phyloP scores from a whole-genome alignment of 1,140 invertebrate genomes.

The Bicyclus anynana region DNA sequence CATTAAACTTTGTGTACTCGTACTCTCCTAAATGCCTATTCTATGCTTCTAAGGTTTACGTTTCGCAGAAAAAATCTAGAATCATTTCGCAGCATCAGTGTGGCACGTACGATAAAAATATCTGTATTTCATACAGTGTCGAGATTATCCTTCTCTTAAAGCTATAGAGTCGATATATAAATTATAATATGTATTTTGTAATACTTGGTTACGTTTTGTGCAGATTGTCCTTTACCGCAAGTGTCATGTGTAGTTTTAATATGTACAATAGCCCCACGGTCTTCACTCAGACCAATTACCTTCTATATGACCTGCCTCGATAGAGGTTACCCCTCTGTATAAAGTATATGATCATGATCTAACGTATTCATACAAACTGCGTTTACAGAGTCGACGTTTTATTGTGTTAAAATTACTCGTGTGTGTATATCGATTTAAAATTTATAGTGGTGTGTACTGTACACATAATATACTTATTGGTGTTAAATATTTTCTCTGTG shows the following conservation, averaged over 20 bases:
- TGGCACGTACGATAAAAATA: constrained; percentile 55
- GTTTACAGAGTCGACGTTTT: too few species aligned
- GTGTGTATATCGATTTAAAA: too few species aligned
- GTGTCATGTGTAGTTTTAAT: constrained; percentile 7
- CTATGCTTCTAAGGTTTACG: constrained; percentile 15
- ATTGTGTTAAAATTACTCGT: too few species aligned
- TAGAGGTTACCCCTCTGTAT: too few species aligned
- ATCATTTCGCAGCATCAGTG: constrained; percentile 32
- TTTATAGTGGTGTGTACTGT: too few species aligned
- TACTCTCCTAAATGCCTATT: constrained; percentile 11
- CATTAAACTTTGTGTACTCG: constrained; percentile 6
- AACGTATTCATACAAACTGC: too few species aligned
- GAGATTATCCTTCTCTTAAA: constrained; percentile 62
- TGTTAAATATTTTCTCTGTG: too few species aligned
- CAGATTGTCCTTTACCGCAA: constrained; percentile 34
- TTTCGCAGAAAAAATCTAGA: constrained; percentile 16
- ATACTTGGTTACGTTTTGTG: constrained; percentile 61
- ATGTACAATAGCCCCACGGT: constrained; percentile 16
- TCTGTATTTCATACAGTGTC: constrained; percentile 69
- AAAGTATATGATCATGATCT: too few species aligned
- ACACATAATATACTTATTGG: too few species aligned
- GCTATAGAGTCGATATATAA: constrained; percentile 68
- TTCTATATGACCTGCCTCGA: too few species aligned
- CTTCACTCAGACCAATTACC: too few species aligned
- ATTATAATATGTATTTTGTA: constrained; percentile 65